A percentile compares a stretch with the other conserved stretches of the same genome.
phyloP scores from a whole-genome alignment of 2,113 vertebrate genomes.

The Irena cyanogastra region DNA sequence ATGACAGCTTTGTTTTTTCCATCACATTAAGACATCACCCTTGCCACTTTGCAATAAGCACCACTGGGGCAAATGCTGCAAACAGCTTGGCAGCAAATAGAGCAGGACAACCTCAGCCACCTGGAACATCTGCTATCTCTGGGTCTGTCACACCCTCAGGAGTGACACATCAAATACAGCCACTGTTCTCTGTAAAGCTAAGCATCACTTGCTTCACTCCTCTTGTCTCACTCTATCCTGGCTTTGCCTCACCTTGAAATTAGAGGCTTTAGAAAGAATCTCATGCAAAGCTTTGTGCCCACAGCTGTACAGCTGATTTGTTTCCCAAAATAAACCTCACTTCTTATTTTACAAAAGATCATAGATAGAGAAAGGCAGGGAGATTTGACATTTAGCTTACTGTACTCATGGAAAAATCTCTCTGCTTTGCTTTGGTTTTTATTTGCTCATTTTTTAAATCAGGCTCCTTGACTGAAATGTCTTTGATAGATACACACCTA shows the following conservation, averaged over 20 bases:
- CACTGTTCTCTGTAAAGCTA: background rate
- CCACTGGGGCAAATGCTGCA: background rate
- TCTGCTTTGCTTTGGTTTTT: background rate
- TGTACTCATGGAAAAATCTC: background rate
- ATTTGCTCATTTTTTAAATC: background rate
- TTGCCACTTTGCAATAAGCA: background rate
- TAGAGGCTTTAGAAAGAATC: background rate
- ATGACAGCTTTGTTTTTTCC: slow-evolving; percentile 24
- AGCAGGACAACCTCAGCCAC: slow-evolving; percentile 3
- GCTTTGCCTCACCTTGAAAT: slow-evolving; percentile 13
- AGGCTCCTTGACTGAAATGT: background rate
- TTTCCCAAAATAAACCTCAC: slow-evolving; percentile 11
- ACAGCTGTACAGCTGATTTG: background rate
- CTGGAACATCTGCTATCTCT: slow-evolving; percentile 10
- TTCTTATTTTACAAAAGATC: background rate
- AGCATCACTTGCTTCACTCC: background rate
- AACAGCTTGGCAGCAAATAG: slow-evolving; percentile 42
- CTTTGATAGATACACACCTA: background rate
- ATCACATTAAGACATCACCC: slow-evolving; percentile 27
- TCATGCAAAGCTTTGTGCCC: background rate
- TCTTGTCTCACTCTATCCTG: background rate
- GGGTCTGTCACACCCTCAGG: background rate
- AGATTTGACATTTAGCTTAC: slow-evolving; percentile 3
- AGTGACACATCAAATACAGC: background rate
- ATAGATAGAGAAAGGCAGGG: background rate